Conservation (phyloP, 2,888 invertebrate species). For the Allygus modestus region DNA sequence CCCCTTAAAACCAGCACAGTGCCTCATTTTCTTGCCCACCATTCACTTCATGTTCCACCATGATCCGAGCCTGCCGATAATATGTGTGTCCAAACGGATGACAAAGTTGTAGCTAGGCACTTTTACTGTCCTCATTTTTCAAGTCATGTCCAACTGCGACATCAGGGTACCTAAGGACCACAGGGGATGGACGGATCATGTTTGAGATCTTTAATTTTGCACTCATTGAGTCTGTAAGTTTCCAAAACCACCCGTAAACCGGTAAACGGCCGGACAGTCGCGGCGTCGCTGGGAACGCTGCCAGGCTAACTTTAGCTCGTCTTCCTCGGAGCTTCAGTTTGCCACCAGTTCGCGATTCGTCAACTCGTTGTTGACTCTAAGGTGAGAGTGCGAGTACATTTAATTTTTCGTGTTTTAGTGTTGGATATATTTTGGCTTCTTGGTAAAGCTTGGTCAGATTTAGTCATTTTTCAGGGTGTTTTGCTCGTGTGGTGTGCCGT, state of each 20-base stretch:
- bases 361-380: slow-evolving; percentile 46
- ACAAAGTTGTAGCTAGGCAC: too few species aligned
- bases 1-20: too few species aligned
- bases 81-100: too few species aligned
- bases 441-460: neutral
- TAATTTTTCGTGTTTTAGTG: slow-evolving; percentile 12
- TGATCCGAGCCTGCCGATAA: too few species aligned
- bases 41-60: too few species aligned
- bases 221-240: neutral
- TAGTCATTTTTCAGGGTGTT: neutral
- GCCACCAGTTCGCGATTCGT: slow-evolving; percentile 26
- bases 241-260: slow-evolving; percentile 5
- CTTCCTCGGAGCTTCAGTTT: slow-evolving; percentile 13
- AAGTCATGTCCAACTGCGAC: too few species aligned
- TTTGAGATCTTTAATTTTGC: too few species aligned
- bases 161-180: too few species aligned
- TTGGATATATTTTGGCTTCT: slow-evolving; percentile 19
- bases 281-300: neutral
- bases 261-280: neutral
- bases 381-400: slow-evolving; percentile 26
- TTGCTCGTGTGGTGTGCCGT: slow-evolving; percentile 1
- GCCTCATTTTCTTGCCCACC: too few species aligned
- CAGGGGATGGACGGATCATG: too few species aligned
- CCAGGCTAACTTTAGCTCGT: slow-evolving; percentile 28
- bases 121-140: too few species aligned